Evolutionary conservation across 1,140 invertebrate genomes (phyloP), one percentile per base, ranked within the genome.

Genomic region (Drosophila parvula): DNA sequence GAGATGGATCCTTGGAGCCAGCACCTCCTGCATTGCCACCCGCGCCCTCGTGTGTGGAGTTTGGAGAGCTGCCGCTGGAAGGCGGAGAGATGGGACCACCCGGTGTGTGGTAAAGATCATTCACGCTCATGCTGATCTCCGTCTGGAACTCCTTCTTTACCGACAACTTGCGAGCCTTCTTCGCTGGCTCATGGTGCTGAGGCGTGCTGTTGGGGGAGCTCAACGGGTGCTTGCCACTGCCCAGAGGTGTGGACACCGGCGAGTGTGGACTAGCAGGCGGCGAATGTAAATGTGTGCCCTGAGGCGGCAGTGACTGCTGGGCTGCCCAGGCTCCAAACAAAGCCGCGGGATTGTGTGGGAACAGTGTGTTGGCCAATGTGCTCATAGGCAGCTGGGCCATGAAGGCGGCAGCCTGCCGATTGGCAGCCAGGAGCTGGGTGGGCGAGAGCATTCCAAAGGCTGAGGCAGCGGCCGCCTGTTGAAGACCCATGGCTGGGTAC

Each of bases 341-440:
- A 0, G 93, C 93, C 0, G 93, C 93, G 2, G 93, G 94, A 78
- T 93, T 92, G 55, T 93, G 93, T 11, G 91, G 84, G 62, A 93
- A 94, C 0, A 94, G 62, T 8, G 90, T 90, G 56, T 61, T 90
- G 41, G 91, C 91, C 70, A 91, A 36, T 27, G 86, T 86, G 56
- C 81, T 90, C 84, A 92, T 90, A 11, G 91, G 91, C 45, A 92
- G 73, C 60, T 91, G 90, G 1, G 90, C 88, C 90, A 92, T 92
- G 47, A 92, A 85, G 16, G 91, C 94, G 7, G 93, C 93, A 7
- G 93, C 92, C 48, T 93, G 92, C 55, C 93, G 92, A 78, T 93
- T 94, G 51, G 94, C 94, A 28, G 94, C 94, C 30, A 94, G 47
- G 5, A 94, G 71, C 78, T 94, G 94, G 34, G 93, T 93, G 36